phyloP scores from a whole-genome alignment of 2,797 vertebrate genomes.

The Leptatherina wallacei region DNA sequence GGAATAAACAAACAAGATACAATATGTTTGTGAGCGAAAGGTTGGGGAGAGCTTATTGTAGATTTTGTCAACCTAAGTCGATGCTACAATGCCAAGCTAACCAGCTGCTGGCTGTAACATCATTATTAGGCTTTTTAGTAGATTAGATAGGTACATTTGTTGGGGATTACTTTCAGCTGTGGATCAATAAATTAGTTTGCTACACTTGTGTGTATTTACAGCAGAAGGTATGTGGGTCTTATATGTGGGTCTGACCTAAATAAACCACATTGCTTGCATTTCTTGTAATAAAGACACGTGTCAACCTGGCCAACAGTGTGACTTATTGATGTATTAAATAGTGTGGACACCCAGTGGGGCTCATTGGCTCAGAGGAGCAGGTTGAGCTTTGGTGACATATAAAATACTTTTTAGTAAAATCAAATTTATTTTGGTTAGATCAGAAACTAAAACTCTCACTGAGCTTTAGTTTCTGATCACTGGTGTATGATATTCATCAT shows the following conservation, averaged over 20 bases:
- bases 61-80: not conserved
- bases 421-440: conserved; percentile 6
- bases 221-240: not conserved
- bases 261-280: not conserved
- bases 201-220: not conserved
- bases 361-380: conserved; percentile 9
- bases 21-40: fast-evolving
- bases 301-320: not conserved
- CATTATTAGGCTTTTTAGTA: not conserved
- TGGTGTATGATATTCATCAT: conserved; percentile 14
- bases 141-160: not conserved
- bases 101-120: not conserved
- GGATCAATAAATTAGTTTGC: not conserved
- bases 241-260: conserved; percentile 2
- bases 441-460: too few species aligned
- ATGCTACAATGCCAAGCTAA: not conserved
- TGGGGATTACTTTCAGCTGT: not conserved
- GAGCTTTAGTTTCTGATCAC: conserved; percentile 5
- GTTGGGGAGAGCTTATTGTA: not conserved
- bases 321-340: not conserved
- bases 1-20: conserved; percentile 15
- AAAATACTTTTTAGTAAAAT: conserved; percentile 12
- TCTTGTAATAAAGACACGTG: not conserved
- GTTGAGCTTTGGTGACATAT: not conserved
- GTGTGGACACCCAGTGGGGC: not conserved